Evolutionary conservation across 2,888 invertebrate genomes (phyloP), one percentile per base, ranked within the genome.

Genomic region (Habrosyne pyritoides): DNA sequence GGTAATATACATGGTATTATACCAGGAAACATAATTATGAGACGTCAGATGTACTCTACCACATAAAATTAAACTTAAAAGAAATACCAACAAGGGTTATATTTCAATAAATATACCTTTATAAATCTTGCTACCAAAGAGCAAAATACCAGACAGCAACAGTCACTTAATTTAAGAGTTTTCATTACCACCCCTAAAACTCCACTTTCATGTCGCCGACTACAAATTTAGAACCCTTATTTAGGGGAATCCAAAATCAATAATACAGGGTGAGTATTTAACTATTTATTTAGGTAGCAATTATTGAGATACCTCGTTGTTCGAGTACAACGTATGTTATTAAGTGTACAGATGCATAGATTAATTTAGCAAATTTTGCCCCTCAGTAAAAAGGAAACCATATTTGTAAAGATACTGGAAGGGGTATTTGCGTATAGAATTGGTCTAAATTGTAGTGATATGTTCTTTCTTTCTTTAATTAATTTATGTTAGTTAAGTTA

Each of bases 211-310:
- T 48, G 24, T 48, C 7, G n/a, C 48, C n/a, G 22, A 2, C 24
- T 54, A 52, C 59, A 56, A 63, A 66, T 65, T 60, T 65, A 59
- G 57, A 28, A 36, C 64, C 69, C 70, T 66, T 66, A 54, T 51
- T 53, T 53, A 57, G 56, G 56, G 66, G 58, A 56, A 63, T 67
- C 60, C 60, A 58, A 58, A 71, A 71, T 73, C 75, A 75, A 77
- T 74, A 73, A 66, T 71, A 73, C 61, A 65, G 59, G 63, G 24
- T 24, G 70, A 66, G 68, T 55, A 62, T 53, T 59, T 57, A 67
- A 77, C 75, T 76, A 78, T 76, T 75, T 73, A 69, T 71, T 69
- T 69, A 60, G 66, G 65, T 65, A 66, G 66, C 71, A 66, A 77
- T 81, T 81, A 77, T 61, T 61, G 69, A 77, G 67, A 77, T 71